A percentile compares a stretch with the other conserved stretches of the same genome.
phyloP scores from a whole-genome alignment of 2,888 invertebrate genomes.

The Dioctria linearis region DNA sequence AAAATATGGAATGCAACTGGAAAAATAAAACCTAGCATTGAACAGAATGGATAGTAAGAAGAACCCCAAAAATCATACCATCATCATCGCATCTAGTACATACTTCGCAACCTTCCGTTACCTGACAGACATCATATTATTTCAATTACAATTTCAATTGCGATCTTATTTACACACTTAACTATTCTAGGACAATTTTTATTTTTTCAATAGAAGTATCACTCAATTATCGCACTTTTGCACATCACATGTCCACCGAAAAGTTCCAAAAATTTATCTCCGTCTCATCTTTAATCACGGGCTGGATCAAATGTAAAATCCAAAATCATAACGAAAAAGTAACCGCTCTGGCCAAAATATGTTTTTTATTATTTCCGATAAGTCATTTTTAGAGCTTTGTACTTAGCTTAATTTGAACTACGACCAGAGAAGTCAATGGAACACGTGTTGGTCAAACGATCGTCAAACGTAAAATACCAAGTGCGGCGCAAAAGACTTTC shows the following conservation, averaged over 20 bases:
- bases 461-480: constrained; percentile 71
- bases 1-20: constrained; percentile 49
- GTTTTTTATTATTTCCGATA: constrained; percentile 2
- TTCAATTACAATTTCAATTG: constrained; percentile 24
- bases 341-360: constrained; percentile 45
- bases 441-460: constrained; percentile 70
- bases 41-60: background rate
- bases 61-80: background rate
- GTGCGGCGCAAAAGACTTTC: constrained; percentile 59
- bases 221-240: constrained; percentile 13
- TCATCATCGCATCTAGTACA: constrained; percentile 4
- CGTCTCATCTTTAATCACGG: constrained; percentile 40
- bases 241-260: constrained; percentile 37
- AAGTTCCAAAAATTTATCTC: background rate
- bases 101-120: constrained; percentile 22
- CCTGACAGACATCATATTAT: constrained; percentile 1
- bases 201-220: background rate
- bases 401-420: constrained; percentile 17
- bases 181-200: background rate
- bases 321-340: constrained; percentile 36
- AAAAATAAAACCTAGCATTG: constrained; percentile 27
- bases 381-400: constrained; percentile 3
- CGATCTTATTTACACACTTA: constrained; percentile 1
- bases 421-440: constrained; percentile 60
- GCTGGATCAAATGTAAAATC: background rate